Conservation (phyloP, 2,797 vertebrate species). For the Acridotheres tristis region DNA sequence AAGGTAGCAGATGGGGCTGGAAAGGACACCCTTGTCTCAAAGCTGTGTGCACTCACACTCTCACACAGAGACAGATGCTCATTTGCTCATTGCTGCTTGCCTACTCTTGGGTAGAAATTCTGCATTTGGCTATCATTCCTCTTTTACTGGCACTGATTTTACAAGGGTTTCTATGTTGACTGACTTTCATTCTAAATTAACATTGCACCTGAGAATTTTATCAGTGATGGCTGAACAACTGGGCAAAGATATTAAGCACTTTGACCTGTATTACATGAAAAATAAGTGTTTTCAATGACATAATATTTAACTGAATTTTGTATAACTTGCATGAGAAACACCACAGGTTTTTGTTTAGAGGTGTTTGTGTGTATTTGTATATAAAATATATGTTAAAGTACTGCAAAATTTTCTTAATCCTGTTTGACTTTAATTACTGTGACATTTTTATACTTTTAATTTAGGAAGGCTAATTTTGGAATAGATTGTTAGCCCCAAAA, state of each 20-base stretch:
- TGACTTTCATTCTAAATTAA: background rate
- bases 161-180: background rate
- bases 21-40: background rate
- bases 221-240: background rate
- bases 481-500: background rate
- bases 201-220: background rate
- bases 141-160: background rate
- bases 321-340: background rate
- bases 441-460: background rate
- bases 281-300: background rate
- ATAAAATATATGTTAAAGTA: background rate
- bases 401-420: background rate
- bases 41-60: fast-evolving
- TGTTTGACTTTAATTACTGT: background rate
- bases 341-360: background rate
- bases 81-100: background rate
- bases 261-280: background rate
- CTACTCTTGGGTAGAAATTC: background rate
- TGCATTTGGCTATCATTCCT: background rate
- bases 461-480: background rate
- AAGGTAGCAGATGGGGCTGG: background rate
- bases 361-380: background rate
- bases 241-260: background rate
- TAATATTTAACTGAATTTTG: background rate
- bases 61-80: background rate